These are phyloP conservation scores for Odontomachus brunneus DNA, from an alignment of 1,140 invertebrate genomes.

Conservation along the genomic window DNA sequence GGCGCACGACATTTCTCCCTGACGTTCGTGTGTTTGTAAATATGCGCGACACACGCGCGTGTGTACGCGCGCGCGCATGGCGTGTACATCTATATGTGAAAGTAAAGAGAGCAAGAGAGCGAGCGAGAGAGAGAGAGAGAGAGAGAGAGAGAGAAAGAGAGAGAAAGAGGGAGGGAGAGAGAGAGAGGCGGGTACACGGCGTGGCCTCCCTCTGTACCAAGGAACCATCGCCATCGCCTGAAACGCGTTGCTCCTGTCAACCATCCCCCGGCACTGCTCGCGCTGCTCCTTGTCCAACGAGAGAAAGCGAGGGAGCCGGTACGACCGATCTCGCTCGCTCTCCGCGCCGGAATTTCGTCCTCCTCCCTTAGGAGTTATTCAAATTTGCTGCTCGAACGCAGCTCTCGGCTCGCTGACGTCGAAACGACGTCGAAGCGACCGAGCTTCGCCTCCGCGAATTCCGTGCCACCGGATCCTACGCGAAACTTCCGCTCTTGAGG, in stretches of 20 bases:
- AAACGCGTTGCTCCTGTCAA: constrained; percentile 55
- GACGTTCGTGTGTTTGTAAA: constrained; percentile 33
- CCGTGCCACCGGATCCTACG: background rate
- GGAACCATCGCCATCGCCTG: constrained; percentile 51
- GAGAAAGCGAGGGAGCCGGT: background rate
- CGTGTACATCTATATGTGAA: constrained; percentile 35
- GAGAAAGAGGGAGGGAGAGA: constrained; percentile 21
- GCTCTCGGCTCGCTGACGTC: constrained; percentile 60
- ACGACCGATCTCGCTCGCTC: constrained; percentile 52
- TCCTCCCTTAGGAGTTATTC: constrained; percentile 70
- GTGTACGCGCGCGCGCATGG: background rate
- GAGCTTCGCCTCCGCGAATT: constrained; percentile 13
- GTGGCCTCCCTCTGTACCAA: constrained; percentile 54
- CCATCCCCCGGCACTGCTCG: constrained; percentile 60
- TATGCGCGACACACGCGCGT: constrained; percentile 10
- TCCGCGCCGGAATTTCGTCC: constrained; percentile 75
- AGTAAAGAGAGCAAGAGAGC: constrained; percentile 35
- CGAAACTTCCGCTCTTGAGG: constrained; percentile 23
- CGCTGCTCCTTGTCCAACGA: constrained; percentile 68
- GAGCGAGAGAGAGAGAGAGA: constrained; percentile 27
- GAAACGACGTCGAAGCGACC: constrained; percentile 45
- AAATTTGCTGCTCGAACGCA: constrained; percentile 76
- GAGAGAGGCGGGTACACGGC: constrained; percentile 63
- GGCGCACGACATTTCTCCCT: constrained; percentile 50
- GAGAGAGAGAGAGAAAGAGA: constrained; percentile 21